Base-by-base conservation (phyloP, 2,888 invertebrate genomes). In the Notocelia uddmanniana region DNA sequence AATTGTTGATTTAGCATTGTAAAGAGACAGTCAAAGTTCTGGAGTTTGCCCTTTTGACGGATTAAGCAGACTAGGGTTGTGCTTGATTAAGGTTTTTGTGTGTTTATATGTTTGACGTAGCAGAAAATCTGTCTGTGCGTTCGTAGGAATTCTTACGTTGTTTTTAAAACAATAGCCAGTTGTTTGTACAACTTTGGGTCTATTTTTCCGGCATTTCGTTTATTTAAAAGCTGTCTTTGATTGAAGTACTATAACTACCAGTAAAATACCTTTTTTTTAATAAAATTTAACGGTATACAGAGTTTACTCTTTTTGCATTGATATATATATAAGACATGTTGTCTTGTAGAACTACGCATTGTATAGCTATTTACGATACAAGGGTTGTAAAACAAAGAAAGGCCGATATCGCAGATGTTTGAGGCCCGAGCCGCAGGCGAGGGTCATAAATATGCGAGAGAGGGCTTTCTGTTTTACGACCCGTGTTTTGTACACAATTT, bases 51-150 rank as follows among this genome's bases (percentile, higher is more conserved):
- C 71, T 67, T 67, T 71, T 71, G 66, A 67, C 71, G 31, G 59
- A 71, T 71, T 71, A 59, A 59, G 67, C 31, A 57, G 63, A 23
- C 58, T 37, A 41, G 50, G 58, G 64, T 58, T 19, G 69, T 6
- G 26, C 59, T 66, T 71, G 71, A 71, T 71, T 71, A 71, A 63
- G 21, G 41, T 45, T 59, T 64, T 59, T 70, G 45, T 66, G 21
- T 45, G 59, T 66, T 18, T 66, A 45, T 48, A 59, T 54, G 60
- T 45, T 48, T 54, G 31, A 18, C 18, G 37, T 23, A 37, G 50
- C 31, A 21, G 19, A 60, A 34, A 31, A 64, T 69, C 23, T 55
- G 64, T 37, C 13, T 54, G 66, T 55, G 23, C 19, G 41, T 66
- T 37, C 6, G n/a, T n/a, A n/a, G 19, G 37, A n/a, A 54, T 21